Evolutionary conservation across 2,113 vertebrate species (phyloP).

Genomic region (Clarias gariepinus): DNA sequence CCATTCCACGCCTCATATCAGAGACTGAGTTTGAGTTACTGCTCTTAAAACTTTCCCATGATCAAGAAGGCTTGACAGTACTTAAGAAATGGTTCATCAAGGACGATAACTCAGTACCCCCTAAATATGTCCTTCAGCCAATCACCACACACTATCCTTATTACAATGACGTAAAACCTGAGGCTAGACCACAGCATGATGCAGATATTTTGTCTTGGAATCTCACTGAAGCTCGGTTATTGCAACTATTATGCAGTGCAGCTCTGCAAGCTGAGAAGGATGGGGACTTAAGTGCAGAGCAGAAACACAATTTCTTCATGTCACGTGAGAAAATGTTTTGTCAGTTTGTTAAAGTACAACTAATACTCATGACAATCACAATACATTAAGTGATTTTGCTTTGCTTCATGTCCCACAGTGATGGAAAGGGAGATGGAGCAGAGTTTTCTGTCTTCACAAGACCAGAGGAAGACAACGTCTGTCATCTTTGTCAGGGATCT

Average conservation of each 20-base stretch:
- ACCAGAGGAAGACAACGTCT: constrained; percentile 13
- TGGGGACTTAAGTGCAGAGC: constrained; percentile 69
- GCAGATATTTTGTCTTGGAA: constrained; percentile 52
- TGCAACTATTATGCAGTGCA: constrained; percentile 61
- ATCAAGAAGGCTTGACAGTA: constrained; percentile 63
- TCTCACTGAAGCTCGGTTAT: constrained; percentile 64
- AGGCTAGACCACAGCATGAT: constrained; percentile 51
- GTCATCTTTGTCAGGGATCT: constrained; percentile 76
- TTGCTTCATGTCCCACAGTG: constrained; percentile 66
- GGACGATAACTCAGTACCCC: constrained; percentile 75
- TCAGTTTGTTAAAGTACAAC: not conserved
- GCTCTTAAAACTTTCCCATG: constrained; percentile 64
- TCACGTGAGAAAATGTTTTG: constrained; percentile 70
- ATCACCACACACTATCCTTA: constrained; percentile 69
- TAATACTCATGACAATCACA: not conserved
- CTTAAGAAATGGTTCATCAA: constrained; percentile 70
- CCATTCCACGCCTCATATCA: constrained; percentile 65
- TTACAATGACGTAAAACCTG: constrained; percentile 62
- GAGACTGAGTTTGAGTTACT: constrained; percentile 75
- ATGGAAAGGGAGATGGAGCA: constrained; percentile 74
- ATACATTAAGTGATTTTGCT: not conserved
- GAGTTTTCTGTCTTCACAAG: constrained; percentile 62
- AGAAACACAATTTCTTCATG: constrained; percentile 68
- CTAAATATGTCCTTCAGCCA: constrained; percentile 75
- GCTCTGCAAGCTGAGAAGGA: constrained; percentile 66